Base-by-base conservation (phyloP, 2,888 invertebrate genomes). In the Xestia c-nigrum region DNA sequence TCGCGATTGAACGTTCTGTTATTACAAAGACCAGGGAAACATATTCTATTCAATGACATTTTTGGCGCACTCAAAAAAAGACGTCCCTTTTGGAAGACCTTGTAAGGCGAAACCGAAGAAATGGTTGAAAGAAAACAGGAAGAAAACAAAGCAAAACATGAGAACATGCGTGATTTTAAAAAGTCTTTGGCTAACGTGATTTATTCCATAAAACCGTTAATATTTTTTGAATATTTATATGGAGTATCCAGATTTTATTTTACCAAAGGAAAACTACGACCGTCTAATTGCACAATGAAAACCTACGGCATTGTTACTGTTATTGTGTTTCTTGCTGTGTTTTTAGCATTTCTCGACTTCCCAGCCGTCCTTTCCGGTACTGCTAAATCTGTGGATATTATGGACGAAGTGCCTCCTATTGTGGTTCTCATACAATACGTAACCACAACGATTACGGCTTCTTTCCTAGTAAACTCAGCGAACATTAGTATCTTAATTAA, bases 231-330 rank as follows among this genome's bases (percentile, higher is more conserved):
- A 84, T 86, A 89, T 73, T 57, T 83, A 21, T 93, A 88, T 72
- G 94, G 94, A 46, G 91, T 94, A 84, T 91, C 91, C 61, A 85
- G 94, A 85, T 92, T 92, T 72, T 86, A 87, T 52, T 61, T 87
- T 16, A 82, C 78, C 3, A 83, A 90, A 31, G 89, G 88, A 47
- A 78, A 87, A 38, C 47, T 93, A n/a, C 50, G 84, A 5, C 78
- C 87, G 4, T 86, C 91, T 31, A 90, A 74, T 50, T 87, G 78
- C 76, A 82, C 64, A 61, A 90, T 91, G 88, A 94, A 93, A 83
- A 19, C 84, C 0, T 84, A 90, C 12, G 87, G 89, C 7, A 70
- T 90, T 12, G 10, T 89, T 0, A 46, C 87, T 4, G 76, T 88
- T 5, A 40, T 87, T 1, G 38, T 79, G 5, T 82, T 89, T 59